phyloP scores from a whole-genome alignment of 2,888 invertebrate genomes.

The Drosophila yooni region DNA sequence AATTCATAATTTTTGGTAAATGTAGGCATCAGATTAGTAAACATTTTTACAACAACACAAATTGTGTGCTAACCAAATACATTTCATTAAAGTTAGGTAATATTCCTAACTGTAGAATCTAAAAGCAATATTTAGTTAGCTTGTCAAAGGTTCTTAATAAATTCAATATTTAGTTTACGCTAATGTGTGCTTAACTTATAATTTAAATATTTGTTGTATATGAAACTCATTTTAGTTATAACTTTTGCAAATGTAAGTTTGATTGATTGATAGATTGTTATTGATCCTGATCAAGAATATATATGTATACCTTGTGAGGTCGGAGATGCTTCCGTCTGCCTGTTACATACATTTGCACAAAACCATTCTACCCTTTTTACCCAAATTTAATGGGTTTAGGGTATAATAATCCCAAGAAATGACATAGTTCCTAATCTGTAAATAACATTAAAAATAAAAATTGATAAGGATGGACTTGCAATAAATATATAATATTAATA shows the following conservation, averaged over 20 bases:
- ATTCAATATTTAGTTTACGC: neutral
- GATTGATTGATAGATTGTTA: no score
- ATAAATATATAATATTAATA: neutral
- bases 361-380: no score
- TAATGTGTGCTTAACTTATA: neutral
- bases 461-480: neutral
- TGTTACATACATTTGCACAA: no score
- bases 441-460: neutral
- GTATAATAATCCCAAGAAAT: neutral
- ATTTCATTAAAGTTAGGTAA: neutral
- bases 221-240: no score
- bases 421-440: neutral
- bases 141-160: neutral
- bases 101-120: no score
- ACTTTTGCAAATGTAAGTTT: neutral
- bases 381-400: no score
- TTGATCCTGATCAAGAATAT: no score
- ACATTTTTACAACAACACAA: neutral
- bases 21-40: neutral
- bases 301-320: no score
- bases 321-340: no score
- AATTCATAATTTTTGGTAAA: slow-evolving; percentile 27
- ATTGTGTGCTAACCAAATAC: neutral
- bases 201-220: neutral
- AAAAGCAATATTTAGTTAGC: neutral